Evolutionary conservation across 2,797 vertebrate species (phyloP).

Genomic region (Neosilurus mollespiculum): DNA sequence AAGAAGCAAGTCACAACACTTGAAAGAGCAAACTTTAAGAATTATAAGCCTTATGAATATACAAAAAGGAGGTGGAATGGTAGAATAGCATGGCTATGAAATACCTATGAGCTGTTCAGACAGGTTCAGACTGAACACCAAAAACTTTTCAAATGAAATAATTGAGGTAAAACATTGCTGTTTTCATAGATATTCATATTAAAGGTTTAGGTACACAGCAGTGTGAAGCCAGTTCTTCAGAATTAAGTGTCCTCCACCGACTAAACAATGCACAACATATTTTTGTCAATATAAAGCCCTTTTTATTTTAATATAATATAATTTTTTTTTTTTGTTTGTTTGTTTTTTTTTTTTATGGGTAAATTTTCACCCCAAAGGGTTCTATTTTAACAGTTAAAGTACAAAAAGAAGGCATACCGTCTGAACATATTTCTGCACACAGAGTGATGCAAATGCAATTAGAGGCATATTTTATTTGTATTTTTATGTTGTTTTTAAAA

Average conservation of each 20-base stretch:
- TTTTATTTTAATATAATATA: neutral
- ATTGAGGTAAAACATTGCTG: neutral
- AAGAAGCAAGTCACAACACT: constrained; percentile 4
- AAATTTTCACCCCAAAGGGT: neutral
- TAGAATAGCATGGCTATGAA: neutral
- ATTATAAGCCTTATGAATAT: neutral
- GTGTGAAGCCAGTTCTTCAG: neutral
- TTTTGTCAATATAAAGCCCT: neutral
- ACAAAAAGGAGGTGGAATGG: neutral
- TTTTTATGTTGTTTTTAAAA: neutral
- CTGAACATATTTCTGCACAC: neutral
- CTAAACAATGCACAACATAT: neutral
- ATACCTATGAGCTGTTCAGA: neutral
- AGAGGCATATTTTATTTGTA: neutral
- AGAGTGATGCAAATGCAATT: neutral
- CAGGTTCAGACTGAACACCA: neutral
- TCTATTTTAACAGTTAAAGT: neutral
- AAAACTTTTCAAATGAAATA: neutral
- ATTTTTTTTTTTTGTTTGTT: neutral
- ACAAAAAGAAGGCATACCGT: neutral
- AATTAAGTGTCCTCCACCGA: neutral
- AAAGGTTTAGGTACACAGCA: neutral
- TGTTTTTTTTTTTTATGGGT: too few relatives aligned
- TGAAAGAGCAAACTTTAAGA: neutral
- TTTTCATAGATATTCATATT: neutral